Evolutionary conservation across 2,113 vertebrate species (phyloP), one percentile per base, ranked within the genome.

Genomic region (Sorex fumeus): DNA sequence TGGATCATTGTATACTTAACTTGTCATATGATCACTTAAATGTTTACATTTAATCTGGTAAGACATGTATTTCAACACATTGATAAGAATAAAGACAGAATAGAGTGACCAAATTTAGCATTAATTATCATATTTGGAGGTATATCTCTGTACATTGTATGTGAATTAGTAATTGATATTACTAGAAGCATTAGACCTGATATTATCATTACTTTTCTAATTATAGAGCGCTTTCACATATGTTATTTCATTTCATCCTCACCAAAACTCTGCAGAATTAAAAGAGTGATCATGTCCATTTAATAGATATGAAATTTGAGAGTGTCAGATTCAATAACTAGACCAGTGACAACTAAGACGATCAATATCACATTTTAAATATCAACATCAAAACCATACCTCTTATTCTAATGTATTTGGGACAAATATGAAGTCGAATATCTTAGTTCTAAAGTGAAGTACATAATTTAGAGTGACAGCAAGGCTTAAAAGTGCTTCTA

Each of bases 21-120:
- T 79, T 2, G 1, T 95, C 87, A 90, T 85, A 71, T 88, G 34
- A 82, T 67, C 40, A 76, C 77, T 19, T 88, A 76, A 94, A 94
- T 53, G 28, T 60, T 9, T 77, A 34, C 6, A 32, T 66, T 87
- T 82, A 85, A 83, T 16, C 11, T 8, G 30, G 40, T 2, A 87
- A 84, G 6, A 64, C 13, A 43, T 50, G 60, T 19, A 88, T 93
- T 89, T 57, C 27, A 94, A 62, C 18, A 64, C 30, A 75, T 80
- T 72, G 28, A 23, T 78, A 77, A 87, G 27, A 64, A 74, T 91
- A 75, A 91, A 82, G 27, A 21, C 69, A 21, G 62, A 71, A 43
- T 28, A n/a, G 40, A 5, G 32, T 95, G 74, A 84, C 50, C 21
- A 81, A 86, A 76, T 78, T 53, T 57, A 23, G 7, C 19, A 62